A percentile compares a stretch with the other conserved stretches of the same genome.
Evolutionary conservation across 2,888 invertebrate genomes (phyloP).

Genomic region (Drosophila melanosoma): DNA sequence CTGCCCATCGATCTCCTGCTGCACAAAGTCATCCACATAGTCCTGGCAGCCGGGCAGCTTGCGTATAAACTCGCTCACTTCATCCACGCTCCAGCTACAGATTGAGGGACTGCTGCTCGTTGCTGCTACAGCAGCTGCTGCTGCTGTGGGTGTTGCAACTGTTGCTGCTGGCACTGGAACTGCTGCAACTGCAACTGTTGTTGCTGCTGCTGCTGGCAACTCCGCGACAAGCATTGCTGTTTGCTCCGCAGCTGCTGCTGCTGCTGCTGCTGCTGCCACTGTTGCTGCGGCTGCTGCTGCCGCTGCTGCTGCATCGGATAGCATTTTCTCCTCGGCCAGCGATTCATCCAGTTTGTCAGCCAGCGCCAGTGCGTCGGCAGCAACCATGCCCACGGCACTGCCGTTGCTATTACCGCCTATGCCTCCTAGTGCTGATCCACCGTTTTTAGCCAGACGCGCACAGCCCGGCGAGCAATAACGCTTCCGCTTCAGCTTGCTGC

Average conservation of each 20-base stretch:
- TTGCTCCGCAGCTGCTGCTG: constrained; percentile 27
- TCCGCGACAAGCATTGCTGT: constrained; percentile 27
- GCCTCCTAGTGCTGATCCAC: background rate
- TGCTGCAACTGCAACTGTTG: constrained; percentile 4
- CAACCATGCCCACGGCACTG: constrained; percentile 49
- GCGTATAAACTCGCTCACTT: constrained; percentile 95
- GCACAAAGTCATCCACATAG: constrained; percentile 97
- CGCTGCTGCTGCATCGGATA: constrained; percentile 53
- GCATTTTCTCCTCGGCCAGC: constrained; percentile 75
- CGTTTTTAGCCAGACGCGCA: constrained; percentile 85
- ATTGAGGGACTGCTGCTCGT: constrained; percentile 72
- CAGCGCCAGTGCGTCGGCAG: constrained; percentile 53
- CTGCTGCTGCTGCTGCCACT: constrained; percentile 10
- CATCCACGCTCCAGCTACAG: constrained; percentile 89
- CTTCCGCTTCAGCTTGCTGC: constrained; percentile 90
- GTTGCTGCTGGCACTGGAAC: constrained; percentile 15
- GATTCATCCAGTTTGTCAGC: constrained; percentile 74
- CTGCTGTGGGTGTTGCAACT: constrained; percentile 15
- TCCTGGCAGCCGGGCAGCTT: constrained; percentile 95
- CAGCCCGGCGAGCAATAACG: constrained; percentile 91
- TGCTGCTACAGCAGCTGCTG: constrained; percentile 1
- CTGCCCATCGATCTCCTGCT: constrained; percentile 98
- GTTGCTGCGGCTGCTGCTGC: constrained; percentile 13
- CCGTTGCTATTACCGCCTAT: constrained; percentile 8
- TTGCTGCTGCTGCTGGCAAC: constrained; percentile 24